Percentiles rank a stretch among this genome's conserved stretches.
Conservation (phyloP, 2,888 invertebrate species). For the Cremastobaeus sp. region DNA sequence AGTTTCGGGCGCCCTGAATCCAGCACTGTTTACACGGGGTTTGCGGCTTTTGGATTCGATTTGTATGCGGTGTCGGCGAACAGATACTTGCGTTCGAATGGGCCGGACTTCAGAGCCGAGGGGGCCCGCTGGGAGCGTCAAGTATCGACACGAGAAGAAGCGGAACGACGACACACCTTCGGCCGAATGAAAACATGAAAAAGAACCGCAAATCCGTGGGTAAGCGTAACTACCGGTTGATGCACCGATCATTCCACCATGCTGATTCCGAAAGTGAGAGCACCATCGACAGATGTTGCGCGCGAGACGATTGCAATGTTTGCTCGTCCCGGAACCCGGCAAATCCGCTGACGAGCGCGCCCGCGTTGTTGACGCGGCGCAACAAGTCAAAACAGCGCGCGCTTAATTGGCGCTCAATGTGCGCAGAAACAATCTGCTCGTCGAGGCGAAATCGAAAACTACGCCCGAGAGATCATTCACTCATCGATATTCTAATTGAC, state of each 20-base stretch:
- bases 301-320: slow-evolving; percentile 66
- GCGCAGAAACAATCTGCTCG: too few relatives aligned
- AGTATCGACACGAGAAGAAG: slow-evolving; percentile 30
- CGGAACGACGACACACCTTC: slow-evolving; percentile 30
- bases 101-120: slow-evolving; percentile 60
- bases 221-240: slow-evolving; percentile 76
- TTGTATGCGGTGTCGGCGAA: slow-evolving; percentile 41
- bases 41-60: slow-evolving; percentile 48
- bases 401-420: too few relatives aligned
- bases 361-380: too few relatives aligned
- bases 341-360: too few relatives aligned
- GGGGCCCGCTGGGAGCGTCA: slow-evolving; percentile 45
- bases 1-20: slow-evolving; percentile 42
- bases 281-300: slow-evolving; percentile 73
- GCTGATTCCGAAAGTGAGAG: slow-evolving; percentile 74
- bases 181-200: slow-evolving; percentile 63
- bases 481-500: slow-evolving; percentile 39
- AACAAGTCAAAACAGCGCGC: too few relatives aligned
- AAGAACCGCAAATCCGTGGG: slow-evolving; percentile 78
- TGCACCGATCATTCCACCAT: slow-evolving; percentile 78
- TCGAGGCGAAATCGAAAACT: too few relatives aligned
- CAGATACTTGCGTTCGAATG: slow-evolving; percentile 45
- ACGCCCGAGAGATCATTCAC: slow-evolving; percentile 16
- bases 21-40: slow-evolving; percentile 49
- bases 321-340: slow-evolving; percentile 56